phyloP scores from a whole-genome alignment of 2,113 vertebrate genomes.

The Morone chrysops region DNA sequence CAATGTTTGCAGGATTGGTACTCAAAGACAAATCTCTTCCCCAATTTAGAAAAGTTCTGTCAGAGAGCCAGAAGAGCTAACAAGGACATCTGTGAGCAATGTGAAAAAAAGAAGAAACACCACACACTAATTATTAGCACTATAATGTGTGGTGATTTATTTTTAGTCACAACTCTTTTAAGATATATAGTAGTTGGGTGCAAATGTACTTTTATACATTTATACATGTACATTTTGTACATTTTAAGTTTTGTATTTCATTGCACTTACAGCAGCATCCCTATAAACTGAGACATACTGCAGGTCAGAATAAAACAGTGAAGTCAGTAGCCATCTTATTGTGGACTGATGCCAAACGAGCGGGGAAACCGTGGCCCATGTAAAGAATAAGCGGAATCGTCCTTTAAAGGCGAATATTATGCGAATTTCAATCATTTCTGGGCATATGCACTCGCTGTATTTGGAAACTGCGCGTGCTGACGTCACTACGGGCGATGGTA shows the following conservation, averaged over 20 bases:
- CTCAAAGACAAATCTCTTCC: not conserved
- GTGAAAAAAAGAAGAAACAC: not conserved
- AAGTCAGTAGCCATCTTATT: not conserved
- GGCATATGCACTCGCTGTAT: constrained; percentile 46
- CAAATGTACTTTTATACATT: too few species aligned
- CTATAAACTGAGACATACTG: not conserved
- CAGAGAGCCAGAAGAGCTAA: not conserved
- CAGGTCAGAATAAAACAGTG: not conserved
- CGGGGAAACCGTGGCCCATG: not conserved
- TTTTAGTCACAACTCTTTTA: not conserved
- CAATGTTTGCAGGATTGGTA: not conserved
- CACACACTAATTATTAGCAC: not conserved
- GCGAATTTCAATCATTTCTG: not conserved
- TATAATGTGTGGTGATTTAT: not conserved
- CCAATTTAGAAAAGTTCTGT: not conserved
- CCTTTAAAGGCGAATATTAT: constrained; percentile 3
- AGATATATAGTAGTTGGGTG: not conserved
- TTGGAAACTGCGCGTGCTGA: constrained; percentile 77
- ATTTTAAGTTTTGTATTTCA: too few species aligned
- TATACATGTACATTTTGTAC: too few species aligned
- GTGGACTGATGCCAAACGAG: not conserved
- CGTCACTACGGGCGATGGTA: constrained; percentile 71
- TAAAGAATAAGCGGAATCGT: not conserved
- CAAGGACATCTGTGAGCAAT: not conserved
- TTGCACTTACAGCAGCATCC: too few species aligned